These are phyloP conservation scores for Tethya wilhelma DNA, from an alignment of 37 sponge, comb jelly and placozoan species.

Conservation along the genomic window DNA sequence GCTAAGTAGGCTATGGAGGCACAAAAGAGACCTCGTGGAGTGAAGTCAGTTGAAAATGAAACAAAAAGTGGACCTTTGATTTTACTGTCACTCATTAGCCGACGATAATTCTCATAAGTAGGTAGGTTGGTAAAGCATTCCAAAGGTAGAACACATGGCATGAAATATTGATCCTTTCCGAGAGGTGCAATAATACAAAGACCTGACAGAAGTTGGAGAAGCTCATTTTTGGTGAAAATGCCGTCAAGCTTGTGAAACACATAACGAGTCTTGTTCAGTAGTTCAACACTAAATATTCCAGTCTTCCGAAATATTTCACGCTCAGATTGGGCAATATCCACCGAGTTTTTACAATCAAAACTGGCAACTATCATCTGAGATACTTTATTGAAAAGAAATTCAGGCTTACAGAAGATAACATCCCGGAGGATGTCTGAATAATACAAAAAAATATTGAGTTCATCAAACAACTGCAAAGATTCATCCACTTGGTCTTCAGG, in stretches of 20 bases:
- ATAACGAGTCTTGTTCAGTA: not conserved
- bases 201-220: not conserved
- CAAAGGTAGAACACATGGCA: conserved; percentile 9
- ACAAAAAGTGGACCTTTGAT: not conserved
- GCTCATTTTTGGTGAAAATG: not conserved
- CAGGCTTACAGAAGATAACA: conserved; percentile 1
- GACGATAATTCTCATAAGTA: not conserved
- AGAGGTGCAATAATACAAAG: not conserved
- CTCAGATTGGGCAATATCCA: not conserved
- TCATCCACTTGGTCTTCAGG: not conserved
- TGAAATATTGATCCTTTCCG: not conserved
- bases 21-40: conserved; percentile 10
- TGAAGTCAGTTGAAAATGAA: not conserved
- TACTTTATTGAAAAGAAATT: conserved; percentile 4
- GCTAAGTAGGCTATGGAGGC: not conserved
- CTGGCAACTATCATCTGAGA: not conserved
- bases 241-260: not conserved
- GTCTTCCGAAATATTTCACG: not conserved
- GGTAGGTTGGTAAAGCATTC: not conserved
- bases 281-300: not conserved
- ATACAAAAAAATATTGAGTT: not conserved
- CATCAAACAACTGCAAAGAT: not conserved
- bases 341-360: not conserved
- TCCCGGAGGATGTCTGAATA: not conserved
- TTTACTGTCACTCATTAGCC: not conserved